Percentiles rank a stretch among this genome's conserved stretches.
Conservation (phyloP, 2,113 vertebrate species). For the Myotis brandtii region DNA sequence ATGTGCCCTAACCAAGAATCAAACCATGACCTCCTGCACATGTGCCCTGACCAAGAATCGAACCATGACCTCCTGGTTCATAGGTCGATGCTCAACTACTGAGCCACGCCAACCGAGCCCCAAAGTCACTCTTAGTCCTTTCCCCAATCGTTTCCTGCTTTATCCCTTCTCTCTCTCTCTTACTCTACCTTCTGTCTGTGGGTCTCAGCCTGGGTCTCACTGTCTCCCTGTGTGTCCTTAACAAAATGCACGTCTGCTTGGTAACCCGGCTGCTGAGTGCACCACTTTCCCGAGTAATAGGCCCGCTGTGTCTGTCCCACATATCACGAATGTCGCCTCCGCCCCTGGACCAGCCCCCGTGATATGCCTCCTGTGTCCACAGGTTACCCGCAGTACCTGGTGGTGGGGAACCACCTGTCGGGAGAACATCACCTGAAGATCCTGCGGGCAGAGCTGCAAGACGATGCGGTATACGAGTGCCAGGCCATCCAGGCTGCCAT, state of each 20-base stretch:
- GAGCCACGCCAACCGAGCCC: background rate
- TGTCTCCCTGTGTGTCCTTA: background rate
- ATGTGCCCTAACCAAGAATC: too few species aligned
- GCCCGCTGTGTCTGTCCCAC: background rate
- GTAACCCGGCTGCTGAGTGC: background rate
- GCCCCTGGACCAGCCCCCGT: background rate
- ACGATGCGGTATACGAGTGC: conserved; percentile 97
- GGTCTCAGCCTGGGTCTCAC: too few species aligned
- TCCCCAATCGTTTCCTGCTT: background rate
- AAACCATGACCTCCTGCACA: too few species aligned
- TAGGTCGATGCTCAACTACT: too few species aligned
- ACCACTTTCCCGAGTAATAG: background rate
- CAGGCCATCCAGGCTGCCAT: conserved; percentile 98
- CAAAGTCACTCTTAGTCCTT: background rate
- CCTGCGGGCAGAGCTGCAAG: conserved; percentile 94
- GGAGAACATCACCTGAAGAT: conserved; percentile 97
- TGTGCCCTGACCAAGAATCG: too few species aligned
- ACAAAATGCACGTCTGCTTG: background rate
- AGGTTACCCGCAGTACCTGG: conserved; percentile 98
- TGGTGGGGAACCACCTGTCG: conserved; percentile 95
- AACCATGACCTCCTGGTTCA: too few species aligned
- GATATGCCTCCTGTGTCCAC: conserved; percentile 39
- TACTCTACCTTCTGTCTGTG: background rate
- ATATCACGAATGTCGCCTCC: too few species aligned
- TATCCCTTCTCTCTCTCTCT: background rate